Base-by-base conservation (phyloP, 2,888 invertebrate genomes). In the Holacanthella duospinosa region DNA sequence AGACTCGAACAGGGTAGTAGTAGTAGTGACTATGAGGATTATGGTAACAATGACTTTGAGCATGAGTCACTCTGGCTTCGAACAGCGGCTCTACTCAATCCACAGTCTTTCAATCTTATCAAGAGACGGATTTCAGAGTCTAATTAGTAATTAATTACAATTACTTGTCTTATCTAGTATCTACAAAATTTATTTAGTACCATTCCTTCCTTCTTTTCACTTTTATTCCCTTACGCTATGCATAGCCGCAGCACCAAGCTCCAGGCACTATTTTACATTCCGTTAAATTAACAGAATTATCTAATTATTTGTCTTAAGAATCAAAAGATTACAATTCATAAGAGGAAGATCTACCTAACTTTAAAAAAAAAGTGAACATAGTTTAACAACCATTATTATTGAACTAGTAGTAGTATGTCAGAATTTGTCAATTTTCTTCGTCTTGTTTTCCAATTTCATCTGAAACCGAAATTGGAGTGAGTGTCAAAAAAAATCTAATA, bases 31-130 rank as follows among this genome's bases (percentile, higher is more conserved):
- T 3, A 12, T 19, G 55, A 25, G 26, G 55, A 55, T 12, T 24
- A 25, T 9, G 6, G 4, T 24, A n/a, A 9, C 9, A 9, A n/a
- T 24, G 55, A 55, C 25, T 55, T 55, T 16, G 55, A 55, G 27
- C 25, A 55, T 29, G 44, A 61, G 26, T 60, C 60, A 1, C 29
- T 66, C 6, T 66, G 66, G 66, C 56, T 66, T n/a, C 61, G 66
- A 3, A 66, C 64, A 16, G 66, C 64, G 53, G 61, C 64, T 26
- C 56, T 66, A 2, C 43, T 66, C 12, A 64, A 44, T 43, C 61
- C 66, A 16, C 61, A 66, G 56, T 68, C 68, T 43, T 68, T 68
- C 55, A 66, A 66, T 61, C 29, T 64, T 54, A 64, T 68, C 43
- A 66, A 64, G 36, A 59, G 68, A 54, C 60, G 68, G 63, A 58